Conservation (phyloP, 2,888 invertebrate species). For the Corbicula japonica region DNA sequence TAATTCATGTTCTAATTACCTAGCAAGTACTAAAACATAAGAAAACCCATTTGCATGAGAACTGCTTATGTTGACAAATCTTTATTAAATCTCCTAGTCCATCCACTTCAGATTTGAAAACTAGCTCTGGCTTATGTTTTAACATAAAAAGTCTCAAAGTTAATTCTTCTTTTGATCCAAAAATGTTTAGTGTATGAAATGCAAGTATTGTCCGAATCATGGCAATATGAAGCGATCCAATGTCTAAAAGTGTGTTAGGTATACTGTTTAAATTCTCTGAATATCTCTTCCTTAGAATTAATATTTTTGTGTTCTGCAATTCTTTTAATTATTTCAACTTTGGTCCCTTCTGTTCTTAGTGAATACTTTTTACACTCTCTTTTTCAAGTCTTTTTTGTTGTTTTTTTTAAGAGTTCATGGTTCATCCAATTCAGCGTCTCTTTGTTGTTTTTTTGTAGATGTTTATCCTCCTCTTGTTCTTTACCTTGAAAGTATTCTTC, state of each 20-base stretch:
- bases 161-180: constrained; percentile 5
- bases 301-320: background rate
- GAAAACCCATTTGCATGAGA: no score
- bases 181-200: background rate
- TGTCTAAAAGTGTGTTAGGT: background rate
- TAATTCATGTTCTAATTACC: no score
- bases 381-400: background rate
- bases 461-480: no score
- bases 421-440: constrained; percentile 1
- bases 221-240: background rate
- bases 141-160: background rate
- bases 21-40: no score
- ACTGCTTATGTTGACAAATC: constrained; percentile 6
- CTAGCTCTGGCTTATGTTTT: background rate
- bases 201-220: background rate
- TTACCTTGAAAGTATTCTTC: no score
- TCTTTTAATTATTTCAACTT: background rate
- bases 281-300: background rate
- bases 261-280: background rate
- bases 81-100: constrained; percentile 3
- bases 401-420: background rate
- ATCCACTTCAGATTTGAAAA: background rate
- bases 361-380: background rate
- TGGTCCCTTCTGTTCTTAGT: background rate
- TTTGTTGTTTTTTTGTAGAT: no score